phyloP scores from a whole-genome alignment of 2,888 invertebrate species.

The Cyrtodaria siliqua region DNA sequence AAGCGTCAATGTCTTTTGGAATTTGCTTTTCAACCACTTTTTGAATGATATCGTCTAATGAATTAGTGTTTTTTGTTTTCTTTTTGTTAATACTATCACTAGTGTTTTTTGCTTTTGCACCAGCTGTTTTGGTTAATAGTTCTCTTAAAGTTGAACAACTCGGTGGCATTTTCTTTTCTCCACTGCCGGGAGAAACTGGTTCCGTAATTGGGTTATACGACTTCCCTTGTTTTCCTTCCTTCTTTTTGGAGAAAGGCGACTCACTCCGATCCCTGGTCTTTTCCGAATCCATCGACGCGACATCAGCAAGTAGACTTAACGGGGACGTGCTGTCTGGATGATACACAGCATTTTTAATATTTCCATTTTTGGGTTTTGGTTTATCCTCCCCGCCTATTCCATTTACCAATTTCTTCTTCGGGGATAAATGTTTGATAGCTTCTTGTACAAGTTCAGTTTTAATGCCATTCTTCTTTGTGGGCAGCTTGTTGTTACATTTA shows the following conservation, averaged over 20 bases:
- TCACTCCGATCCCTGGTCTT: conserved; percentile 74
- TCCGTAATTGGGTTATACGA: conserved; percentile 73
- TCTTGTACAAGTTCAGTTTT: conserved; percentile 78
- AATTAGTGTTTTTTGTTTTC: conserved; percentile 86
- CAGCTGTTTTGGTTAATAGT: conserved; percentile 91
- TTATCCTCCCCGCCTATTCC: conserved; percentile 80
- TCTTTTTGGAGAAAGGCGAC: conserved; percentile 69
- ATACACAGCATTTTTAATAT: conserved; percentile 69
- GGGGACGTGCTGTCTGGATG: conserved; percentile 85
- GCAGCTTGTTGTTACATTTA: conserved; percentile 88
- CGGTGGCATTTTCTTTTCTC: conserved; percentile 74
- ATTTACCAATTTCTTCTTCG: conserved; percentile 80
- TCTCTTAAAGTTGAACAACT: conserved; percentile 94
- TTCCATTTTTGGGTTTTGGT: conserved; percentile 72
- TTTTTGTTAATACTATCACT: conserved; percentile 88
- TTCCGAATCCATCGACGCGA: conserved; percentile 88
- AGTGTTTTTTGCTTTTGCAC: conserved; percentile 86
- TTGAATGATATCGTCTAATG: conserved; percentile 93
- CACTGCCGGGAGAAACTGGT: conserved; percentile 70
- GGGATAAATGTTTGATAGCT: conserved; percentile 77
- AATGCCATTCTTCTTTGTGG: conserved; percentile 81
- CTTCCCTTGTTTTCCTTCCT: conserved; percentile 71
- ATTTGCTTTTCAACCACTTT: conserved; percentile 91
- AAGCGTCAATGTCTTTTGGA: conserved; percentile 86
- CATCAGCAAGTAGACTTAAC: conserved; percentile 90